A percentile compares a stretch with the other conserved stretches of the same genome.
Conservation (phyloP, 2,888 invertebrate species). For the Opisthograptis luteolata region DNA sequence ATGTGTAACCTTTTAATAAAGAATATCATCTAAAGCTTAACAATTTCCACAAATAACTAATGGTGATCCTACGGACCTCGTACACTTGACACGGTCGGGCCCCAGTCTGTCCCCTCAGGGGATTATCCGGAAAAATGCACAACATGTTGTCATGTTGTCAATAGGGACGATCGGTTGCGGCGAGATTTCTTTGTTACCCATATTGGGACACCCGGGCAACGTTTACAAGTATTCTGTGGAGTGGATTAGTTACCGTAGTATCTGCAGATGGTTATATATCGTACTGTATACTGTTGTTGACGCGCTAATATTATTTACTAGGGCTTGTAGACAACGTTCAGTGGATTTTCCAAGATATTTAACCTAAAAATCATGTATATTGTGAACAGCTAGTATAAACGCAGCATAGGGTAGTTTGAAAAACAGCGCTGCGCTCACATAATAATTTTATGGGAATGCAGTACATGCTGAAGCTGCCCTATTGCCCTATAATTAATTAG, state of each 20-base stretch:
- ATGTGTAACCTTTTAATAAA: too few relatives aligned
- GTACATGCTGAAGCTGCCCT: too few relatives aligned
- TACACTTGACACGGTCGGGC: slow-evolving; percentile 56
- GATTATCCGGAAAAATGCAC: slow-evolving; percentile 78
- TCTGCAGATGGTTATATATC: not conserved
- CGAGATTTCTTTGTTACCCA: slow-evolving; percentile 35
- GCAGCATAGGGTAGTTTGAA: too few relatives aligned
- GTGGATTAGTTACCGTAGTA: slow-evolving; percentile 23
- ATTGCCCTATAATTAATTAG: too few relatives aligned
- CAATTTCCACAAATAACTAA: slow-evolving; percentile 15
- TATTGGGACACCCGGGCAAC: slow-evolving; percentile 20
- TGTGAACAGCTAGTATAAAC: too few relatives aligned
- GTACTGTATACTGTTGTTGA: not conserved
- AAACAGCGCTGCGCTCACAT: too few relatives aligned
- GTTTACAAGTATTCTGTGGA: slow-evolving; percentile 20
- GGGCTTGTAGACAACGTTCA: not conserved
- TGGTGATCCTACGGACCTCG: slow-evolving; percentile 53
- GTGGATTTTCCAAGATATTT: too few relatives aligned
- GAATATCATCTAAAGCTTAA: too few relatives aligned
- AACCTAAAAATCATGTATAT: too few relatives aligned
- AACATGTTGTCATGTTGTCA: slow-evolving; percentile 70
- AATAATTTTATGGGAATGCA: too few relatives aligned
- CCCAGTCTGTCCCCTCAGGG: slow-evolving; percentile 68
- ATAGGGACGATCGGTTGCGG: slow-evolving; percentile 49
- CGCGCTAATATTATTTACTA: not conserved